Evolutionary conservation across 2,113 vertebrate species (phyloP).

Genomic region (Chlorocebus sabaeus): DNA sequence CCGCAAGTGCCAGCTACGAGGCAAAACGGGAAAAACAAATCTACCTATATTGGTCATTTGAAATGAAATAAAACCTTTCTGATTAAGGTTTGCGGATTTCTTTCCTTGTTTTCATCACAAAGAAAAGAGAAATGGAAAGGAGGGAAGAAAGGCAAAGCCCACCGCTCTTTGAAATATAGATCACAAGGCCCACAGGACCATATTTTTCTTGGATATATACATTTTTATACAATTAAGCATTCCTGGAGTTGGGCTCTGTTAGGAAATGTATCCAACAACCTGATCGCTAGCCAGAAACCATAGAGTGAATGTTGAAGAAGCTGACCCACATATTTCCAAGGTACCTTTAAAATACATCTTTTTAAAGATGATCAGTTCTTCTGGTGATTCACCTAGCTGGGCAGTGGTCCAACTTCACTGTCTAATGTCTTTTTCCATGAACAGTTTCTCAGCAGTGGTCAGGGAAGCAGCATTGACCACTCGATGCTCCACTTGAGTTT

Average conservation of each 20-base stretch:
- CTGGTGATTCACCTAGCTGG: not conserved
- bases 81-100: not conserved
- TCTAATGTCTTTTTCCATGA: not conserved
- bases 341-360: not conserved
- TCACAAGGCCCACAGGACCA: not conserved
- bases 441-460: not conserved
- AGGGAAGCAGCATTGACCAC: too few species aligned
- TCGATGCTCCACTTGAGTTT: not conserved
- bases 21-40: not conserved
- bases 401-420: not conserved
- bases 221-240: not conserved
- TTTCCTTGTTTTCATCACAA: conserved; percentile 4
- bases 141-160: not conserved
- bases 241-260: not conserved
- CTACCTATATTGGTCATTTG: not conserved
- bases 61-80: not conserved
- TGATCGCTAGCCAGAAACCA: not conserved
- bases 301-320: not conserved
- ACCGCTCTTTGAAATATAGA: not conserved
- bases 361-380: not conserved
- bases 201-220: not conserved
- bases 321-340: not conserved
- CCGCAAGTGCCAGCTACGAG: not conserved
- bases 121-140: not conserved
- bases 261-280: not conserved